Percentiles rank a stretch among this genome's conserved stretches.
Conservation (phyloP, 2,797 vertebrate species). For the Cyprinodon diabolis region DNA sequence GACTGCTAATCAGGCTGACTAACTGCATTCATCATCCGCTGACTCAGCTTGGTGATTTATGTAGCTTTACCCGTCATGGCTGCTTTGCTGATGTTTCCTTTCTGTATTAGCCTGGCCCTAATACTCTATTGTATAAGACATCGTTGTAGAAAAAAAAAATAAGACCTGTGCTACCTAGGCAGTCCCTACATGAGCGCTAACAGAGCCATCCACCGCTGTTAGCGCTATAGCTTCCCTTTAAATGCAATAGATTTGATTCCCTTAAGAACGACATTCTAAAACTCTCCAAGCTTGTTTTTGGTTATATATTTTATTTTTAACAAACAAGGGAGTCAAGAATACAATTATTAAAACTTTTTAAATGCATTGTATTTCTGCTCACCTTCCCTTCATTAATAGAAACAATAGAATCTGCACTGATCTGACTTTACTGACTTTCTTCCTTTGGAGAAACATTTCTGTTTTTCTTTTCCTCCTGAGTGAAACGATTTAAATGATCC, state of each 20-base stretch:
- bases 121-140: too few species aligned
- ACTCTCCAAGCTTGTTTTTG: neutral
- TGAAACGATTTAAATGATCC: slow-evolving; percentile 42
- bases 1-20: too few species aligned
- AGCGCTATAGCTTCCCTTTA: neutral
- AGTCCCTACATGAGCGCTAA: neutral
- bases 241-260: too few species aligned
- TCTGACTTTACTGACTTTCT: neutral
- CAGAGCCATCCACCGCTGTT: neutral
- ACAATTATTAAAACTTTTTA: neutral
- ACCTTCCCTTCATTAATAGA: neutral
- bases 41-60: too few species aligned
- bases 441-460: neutral
- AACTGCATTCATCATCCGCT: too few species aligned
- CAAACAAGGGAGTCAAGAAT: neutral
- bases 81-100: too few species aligned
- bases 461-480: slow-evolving; percentile 19
- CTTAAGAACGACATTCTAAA: neutral
- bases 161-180: neutral
- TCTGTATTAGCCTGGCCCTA: too few species aligned
- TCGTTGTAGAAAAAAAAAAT: too few species aligned
- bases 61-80: too few species aligned
- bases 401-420: neutral
- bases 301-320: neutral
- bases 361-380: neutral